phyloP scores from a whole-genome alignment of 2,888 invertebrate species.

The Chironomus tentans region DNA sequence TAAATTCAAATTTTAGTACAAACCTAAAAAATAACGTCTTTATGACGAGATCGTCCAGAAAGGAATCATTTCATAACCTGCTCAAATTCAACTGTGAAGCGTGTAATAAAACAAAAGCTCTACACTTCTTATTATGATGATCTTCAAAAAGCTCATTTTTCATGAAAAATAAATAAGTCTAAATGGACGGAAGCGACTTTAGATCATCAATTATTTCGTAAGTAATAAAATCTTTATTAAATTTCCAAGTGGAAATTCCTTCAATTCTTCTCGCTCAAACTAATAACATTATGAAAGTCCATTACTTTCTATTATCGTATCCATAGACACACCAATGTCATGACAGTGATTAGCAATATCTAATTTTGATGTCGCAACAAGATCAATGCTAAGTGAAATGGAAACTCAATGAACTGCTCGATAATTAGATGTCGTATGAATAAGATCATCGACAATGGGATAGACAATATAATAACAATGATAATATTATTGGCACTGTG shows the following conservation, averaged over 20 bases:
- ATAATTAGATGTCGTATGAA: background rate
- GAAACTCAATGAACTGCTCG: slow-evolving; percentile 16
- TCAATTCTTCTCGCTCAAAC: background rate
- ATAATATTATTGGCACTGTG: background rate
- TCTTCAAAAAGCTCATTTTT: background rate
- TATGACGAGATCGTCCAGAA: too few relatives aligned
- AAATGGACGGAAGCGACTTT: background rate
- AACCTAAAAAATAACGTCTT: too few relatives aligned
- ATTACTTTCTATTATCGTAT: background rate
- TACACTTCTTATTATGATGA: background rate
- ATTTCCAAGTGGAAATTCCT: background rate
- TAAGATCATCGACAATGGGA: too few relatives aligned
- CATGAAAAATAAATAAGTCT: background rate
- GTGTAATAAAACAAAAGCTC: too few relatives aligned
- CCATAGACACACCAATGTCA: background rate
- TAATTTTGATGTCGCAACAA: background rate
- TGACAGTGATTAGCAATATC: background rate
- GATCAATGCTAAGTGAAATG: slow-evolving; percentile 1
- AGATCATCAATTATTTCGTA: background rate
- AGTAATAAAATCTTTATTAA: background rate
- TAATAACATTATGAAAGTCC: background rate
- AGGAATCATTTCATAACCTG: background rate
- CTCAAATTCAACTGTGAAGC: background rate
- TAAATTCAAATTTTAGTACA: too few relatives aligned
- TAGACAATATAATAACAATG: background rate